phyloP scores from a whole-genome alignment of 2,797 vertebrate genomes.

The Podarcis siculus region DNA sequence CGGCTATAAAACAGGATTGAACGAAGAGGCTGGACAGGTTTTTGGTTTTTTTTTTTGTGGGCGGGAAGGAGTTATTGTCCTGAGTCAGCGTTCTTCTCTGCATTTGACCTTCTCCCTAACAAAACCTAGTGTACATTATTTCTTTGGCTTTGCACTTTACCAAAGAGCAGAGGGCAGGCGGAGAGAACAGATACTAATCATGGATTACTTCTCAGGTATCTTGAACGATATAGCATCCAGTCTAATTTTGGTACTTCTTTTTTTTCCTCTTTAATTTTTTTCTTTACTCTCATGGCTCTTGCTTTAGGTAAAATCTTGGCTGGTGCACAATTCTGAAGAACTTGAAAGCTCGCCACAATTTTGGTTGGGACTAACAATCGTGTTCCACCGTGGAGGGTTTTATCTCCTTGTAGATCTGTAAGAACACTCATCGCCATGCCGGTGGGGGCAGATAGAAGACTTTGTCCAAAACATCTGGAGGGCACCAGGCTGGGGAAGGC shows the following conservation, averaged over 20 bases:
- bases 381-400: no score
- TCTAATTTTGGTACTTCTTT: no score
- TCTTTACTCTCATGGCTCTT: neutral
- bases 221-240: neutral
- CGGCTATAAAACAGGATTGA: neutral
- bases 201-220: rapidly evolving
- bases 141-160: neutral
- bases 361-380: no score
- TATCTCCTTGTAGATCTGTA: no score
- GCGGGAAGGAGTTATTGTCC: neutral
- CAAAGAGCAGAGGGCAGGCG: neutral
- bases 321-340: no score
- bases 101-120: neutral
- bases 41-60: no score
- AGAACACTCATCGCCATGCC: no score
- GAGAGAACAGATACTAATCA: neutral
- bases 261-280: neutral
- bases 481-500: no score
- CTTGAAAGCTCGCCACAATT: no score
- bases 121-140: neutral
- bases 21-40: neutral
- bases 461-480: no score
- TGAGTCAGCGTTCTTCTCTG: conserved; percentile 3
- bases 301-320: no score
- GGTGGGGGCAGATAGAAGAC: no score